These are phyloP conservation scores for Bombyx mandarina DNA, from an alignment of 1,140 invertebrate genomes.

Conservation along the genomic window DNA sequence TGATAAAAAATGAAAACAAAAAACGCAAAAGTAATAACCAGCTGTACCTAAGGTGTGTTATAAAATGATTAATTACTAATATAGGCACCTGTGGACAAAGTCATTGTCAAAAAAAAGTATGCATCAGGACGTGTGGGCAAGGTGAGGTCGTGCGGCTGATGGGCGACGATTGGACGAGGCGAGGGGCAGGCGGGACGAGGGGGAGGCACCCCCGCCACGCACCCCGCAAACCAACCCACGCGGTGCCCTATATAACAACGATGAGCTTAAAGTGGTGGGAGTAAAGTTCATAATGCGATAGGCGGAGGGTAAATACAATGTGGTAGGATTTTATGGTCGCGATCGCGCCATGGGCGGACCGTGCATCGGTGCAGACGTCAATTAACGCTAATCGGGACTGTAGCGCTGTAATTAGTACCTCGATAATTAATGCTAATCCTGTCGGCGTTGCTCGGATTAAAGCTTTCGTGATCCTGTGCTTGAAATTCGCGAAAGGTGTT, in stretches of 20 bases:
- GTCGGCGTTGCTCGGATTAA: background rate
- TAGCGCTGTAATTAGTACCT: constrained; percentile 39
- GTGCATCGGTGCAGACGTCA: constrained; percentile 52
- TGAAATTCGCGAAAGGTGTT: too few relatives aligned
- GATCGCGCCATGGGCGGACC: constrained; percentile 65
- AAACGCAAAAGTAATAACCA: too few relatives aligned
- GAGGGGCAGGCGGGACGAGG: constrained; percentile 47
- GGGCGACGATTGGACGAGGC: constrained; percentile 32
- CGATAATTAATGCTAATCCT: constrained; percentile 36
- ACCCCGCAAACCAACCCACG: constrained; percentile 43
- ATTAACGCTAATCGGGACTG: constrained; percentile 47
- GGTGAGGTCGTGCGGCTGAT: constrained; percentile 49
- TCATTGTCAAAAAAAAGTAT: constrained; percentile 38
- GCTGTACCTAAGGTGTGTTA: too few relatives aligned
- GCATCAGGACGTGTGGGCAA: constrained; percentile 54
- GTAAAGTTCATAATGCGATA: constrained; percentile 31
- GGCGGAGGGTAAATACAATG: constrained; percentile 20
- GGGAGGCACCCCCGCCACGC: constrained; percentile 39
- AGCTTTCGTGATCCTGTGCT: too few relatives aligned
- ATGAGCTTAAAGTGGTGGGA: constrained; percentile 19
- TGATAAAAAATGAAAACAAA: too few relatives aligned
- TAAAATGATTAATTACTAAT: too few relatives aligned
- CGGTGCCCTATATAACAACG: constrained; percentile 32
- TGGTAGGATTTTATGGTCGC: constrained; percentile 40
- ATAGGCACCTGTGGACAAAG: background rate